Conservation (phyloP, 2,888 invertebrate genomes). For the Caenorhabditis angaria region DNA sequence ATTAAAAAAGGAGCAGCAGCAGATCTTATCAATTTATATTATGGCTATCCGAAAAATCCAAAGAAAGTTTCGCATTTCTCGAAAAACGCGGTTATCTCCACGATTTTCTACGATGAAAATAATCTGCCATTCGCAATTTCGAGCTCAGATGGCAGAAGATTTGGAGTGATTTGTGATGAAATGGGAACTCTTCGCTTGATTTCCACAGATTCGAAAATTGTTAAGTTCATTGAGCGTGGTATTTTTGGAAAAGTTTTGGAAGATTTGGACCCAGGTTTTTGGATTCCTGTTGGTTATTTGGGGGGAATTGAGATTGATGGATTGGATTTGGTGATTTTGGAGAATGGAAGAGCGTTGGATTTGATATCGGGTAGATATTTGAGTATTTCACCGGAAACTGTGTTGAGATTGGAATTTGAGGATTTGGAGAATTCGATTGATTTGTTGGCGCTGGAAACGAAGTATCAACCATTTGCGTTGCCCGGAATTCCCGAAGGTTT, state of each 20-base stretch:
- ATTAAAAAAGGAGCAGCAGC: slow-evolving; percentile 5
- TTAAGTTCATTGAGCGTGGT: slow-evolving; percentile 17
- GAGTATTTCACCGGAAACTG: slow-evolving; percentile 34
- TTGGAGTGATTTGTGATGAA: slow-evolving; percentile 32
- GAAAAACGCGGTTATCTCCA: slow-evolving; percentile 28
- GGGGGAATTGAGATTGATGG: slow-evolving; percentile 49
- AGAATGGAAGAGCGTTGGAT: slow-evolving; percentile 45
- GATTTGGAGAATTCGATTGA: slow-evolving; percentile 23
- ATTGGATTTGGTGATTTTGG: slow-evolving; percentile 30
- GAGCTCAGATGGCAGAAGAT: slow-evolving; percentile 35
- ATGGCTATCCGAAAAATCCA: slow-evolving; percentile 23
- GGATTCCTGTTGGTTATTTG: slow-evolving; percentile 44
- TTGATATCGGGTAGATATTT: slow-evolving; percentile 41
- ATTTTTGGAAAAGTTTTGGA: slow-evolving; percentile 26
- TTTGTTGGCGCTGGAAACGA: slow-evolving; percentile 32
- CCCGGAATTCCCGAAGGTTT: slow-evolving; percentile 24
- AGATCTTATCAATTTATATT: slow-evolving; percentile 27
- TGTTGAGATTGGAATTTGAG: slow-evolving; percentile 18
- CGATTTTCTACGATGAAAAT: slow-evolving; percentile 44
- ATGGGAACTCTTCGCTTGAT: slow-evolving; percentile 26
- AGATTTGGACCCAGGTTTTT: slow-evolving; percentile 14
- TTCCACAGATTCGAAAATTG: slow-evolving; percentile 21
- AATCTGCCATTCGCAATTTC: slow-evolving; percentile 34
- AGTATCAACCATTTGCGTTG: slow-evolving; percentile 21
- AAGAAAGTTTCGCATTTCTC: slow-evolving; percentile 46